Base-by-base conservation (phyloP, 2,797 vertebrate species). In the Clarias pachynema region DNA sequence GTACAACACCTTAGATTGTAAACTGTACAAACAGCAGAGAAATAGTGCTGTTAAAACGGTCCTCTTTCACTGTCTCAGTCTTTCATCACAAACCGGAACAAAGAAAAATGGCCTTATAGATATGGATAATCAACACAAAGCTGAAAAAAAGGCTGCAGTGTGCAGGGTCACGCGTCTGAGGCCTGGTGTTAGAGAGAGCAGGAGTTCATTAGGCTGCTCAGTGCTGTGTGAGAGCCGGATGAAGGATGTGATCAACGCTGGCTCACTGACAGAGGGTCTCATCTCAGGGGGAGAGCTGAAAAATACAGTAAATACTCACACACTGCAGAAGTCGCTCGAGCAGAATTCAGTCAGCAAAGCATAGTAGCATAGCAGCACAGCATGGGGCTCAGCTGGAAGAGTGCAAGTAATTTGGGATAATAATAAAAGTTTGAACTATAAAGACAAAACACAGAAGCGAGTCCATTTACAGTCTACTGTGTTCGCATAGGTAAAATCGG, bases 291-390 rank as follows among this genome's bases (percentile, higher is more conserved):
- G 88, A 37, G 57, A 85, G 57, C 66, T 37, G 82, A 82, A 81
- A 78, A 88, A 92, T 73, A 87, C 88, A 89, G 91, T 91, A 92
- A 93, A 92, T 88, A 91, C 85, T 86, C 87, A 62, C 90, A 89
- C 88, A 89, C 89, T 91, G 90, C 90, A 89, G 90, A 92, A 92
- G 88, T 87, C 90, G 85, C 87, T 87, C 82, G 88, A 91, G 92
- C 90, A 92, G 90, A 89, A 89, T 90, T 68, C 84, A 75, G 77
- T 81, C 82, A 85, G 92, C 90, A 91, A 86, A 90, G 92, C 91
- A 93, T 91, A 91, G 89, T 91, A 93, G 92, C 87, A 89, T 84
- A 90, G 91, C 89, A 91, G 91, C 90, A 91, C 91, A 85, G 69
- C 77, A 63, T 62, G 59, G 34, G 59, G 57, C 59, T 79, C 77